Conservation (phyloP, 2,888 invertebrate genomes). For the Byasa hedistus region DNA sequence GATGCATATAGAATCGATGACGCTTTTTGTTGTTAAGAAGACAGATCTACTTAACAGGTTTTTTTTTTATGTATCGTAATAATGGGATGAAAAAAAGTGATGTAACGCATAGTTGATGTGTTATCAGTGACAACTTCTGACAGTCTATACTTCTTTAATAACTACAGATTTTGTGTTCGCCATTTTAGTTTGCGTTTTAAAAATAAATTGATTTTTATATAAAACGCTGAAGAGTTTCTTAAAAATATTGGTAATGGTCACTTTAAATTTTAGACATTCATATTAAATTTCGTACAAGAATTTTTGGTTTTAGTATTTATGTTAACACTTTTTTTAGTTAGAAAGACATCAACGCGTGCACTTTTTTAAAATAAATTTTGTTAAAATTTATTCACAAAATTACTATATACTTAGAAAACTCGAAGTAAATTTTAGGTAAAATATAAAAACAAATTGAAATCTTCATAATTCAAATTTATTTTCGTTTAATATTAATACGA, state of each 20-base stretch:
- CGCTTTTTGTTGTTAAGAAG: slow-evolving; percentile 50
- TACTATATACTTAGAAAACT: background rate
- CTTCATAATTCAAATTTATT: no score
- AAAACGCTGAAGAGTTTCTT: no score
- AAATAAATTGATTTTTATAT: no score
- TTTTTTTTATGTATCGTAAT: slow-evolving; percentile 42
- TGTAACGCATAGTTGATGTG: background rate
- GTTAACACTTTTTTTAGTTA: background rate
- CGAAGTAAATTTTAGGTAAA: background rate
- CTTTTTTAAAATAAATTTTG: background rate
- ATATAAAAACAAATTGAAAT: no score
- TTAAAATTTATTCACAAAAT: background rate
- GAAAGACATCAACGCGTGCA: slow-evolving; percentile 44
- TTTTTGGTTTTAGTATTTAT: background rate
- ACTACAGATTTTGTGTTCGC: no score
- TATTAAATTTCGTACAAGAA: no score
- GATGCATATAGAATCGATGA: slow-evolving; percentile 58
- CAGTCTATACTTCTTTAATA: no score
- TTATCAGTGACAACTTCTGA: background rate
- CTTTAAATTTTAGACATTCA: no score
- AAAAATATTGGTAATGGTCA: no score
- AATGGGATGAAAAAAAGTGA: slow-evolving; percentile 31
- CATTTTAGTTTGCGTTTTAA: no score
- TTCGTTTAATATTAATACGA: no score
- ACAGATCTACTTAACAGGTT: slow-evolving; percentile 44